Base-by-base conservation (phyloP, 37 sponge, comb jelly and placozoan species). In the Diacarnus erythraeanus region DNA sequence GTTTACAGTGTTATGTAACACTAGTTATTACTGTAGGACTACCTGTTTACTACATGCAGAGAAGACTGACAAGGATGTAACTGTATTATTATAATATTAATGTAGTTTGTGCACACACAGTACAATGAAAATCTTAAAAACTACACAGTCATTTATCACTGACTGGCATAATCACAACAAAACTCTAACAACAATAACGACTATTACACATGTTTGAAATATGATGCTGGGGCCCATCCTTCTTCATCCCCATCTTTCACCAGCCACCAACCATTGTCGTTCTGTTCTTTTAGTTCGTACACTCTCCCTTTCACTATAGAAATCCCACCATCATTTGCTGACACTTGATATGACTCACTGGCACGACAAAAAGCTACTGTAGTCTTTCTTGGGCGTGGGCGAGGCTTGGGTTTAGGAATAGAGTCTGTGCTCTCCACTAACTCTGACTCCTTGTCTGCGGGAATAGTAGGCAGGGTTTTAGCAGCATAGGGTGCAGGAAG, bases 181-280 rank as follows among this genome's bases (percentile, higher is more conserved):
- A n/a, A n/a, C n/a, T n/a, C n/a, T n/a, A n/a, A n/a, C n/a, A n/a
- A n/a, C n/a, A n/a, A n/a, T n/a, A n/a, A n/a, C n/a, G n/a, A n/a
- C n/a, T 54, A 40, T 43, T 42, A 72, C 44, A 72, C 47, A 36
- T 30, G 72, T 20, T 87, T 65, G 4, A 88, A 61, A 74, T 76
- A 73, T 30, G 74, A 63, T 1, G 83, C 47, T 1, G 93, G 89
- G 23, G 86, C 92, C 92, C 92, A 92, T 3, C 92, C 92, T 33
- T 92, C 88, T 40, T 51, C 35, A 21, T 79, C 76, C 3, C 74
- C 75, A 61, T 71, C 69, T 43, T 74, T 77, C 31, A 92, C 74
- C 34, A 77, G 85, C 92, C 92, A 92, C 88, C 88, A 92, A 2
- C 85, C 84, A 30, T 59, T 65, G 1, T 83, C 85, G 51, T 9